A percentile compares a stretch with the other conserved stretches of the same genome.
Conservation (phyloP, 1,140 invertebrate genomes). For the Panulirus ornatus region DNA sequence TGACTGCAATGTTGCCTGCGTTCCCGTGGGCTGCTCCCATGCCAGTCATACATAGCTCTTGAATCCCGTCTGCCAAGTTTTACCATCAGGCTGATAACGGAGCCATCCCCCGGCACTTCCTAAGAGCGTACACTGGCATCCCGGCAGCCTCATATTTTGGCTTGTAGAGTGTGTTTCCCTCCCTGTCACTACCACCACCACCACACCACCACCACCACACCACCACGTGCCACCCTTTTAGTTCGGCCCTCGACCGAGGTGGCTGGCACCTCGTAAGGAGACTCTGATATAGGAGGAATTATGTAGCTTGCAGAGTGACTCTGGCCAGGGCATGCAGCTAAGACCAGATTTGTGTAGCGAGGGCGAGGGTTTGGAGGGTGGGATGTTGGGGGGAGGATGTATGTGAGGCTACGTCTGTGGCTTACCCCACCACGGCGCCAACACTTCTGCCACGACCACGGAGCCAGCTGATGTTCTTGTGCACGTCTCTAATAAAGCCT, state of each 20-base stretch:
- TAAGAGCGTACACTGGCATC: constrained; percentile 3
- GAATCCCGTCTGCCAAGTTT: no score
- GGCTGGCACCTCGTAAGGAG: neutral
- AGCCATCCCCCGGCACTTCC: constrained; percentile 2
- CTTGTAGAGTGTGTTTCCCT: neutral
- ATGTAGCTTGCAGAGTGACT: no score
- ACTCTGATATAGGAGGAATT: no score
- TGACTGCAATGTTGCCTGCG: no score
- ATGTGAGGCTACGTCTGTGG: neutral
- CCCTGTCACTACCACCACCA: neutral
- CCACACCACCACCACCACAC: neutral
- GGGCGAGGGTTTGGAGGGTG: no score
- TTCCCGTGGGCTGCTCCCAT: no score
- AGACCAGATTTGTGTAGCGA: neutral
- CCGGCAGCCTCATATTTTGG: neutral
- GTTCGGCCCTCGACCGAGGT: neutral
- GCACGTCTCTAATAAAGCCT: no score
- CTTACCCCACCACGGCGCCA: constrained; percentile 1
- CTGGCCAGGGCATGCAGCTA: no score
- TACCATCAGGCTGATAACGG: neutral
- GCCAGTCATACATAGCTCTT: no score
- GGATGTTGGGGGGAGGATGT: neutral
- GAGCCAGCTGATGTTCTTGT: neutral
- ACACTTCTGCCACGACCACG: neutral
- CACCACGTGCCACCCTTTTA: no score